Evolutionary conservation across 2,888 invertebrate genomes (phyloP).

Genomic region (Hyposoter didymator): DNA sequence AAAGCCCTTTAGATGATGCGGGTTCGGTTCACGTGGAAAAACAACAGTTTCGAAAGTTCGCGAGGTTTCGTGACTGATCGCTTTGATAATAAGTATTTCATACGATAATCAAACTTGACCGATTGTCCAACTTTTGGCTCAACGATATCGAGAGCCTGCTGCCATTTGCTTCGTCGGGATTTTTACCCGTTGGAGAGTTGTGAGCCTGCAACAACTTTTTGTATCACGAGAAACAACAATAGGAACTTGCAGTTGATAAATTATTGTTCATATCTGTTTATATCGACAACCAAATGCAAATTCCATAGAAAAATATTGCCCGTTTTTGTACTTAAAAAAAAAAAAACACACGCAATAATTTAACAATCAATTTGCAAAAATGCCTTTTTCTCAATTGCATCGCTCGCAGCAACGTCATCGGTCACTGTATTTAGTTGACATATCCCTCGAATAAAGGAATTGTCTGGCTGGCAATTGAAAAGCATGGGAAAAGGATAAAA

Average conservation of each 20-base stretch:
- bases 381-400: background rate
- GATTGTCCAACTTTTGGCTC: background rate
- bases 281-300: background rate
- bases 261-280: background rate
- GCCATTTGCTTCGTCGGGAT: background rate
- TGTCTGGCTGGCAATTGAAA: constrained; percentile 1
- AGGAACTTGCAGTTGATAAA: background rate
- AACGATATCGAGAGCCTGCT: background rate
- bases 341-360: background rate
- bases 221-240: background rate
- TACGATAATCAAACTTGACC: too few relatives aligned
- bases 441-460: background rate
- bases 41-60: too few relatives aligned
- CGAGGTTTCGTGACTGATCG: background rate
- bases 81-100: background rate
- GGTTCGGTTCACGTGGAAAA: too few relatives aligned
- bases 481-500: background rate
- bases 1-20: background rate
- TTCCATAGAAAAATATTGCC: background rate
- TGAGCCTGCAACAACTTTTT: too few relatives aligned
- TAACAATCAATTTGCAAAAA: background rate
- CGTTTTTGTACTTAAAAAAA: background rate
- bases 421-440: background rate
- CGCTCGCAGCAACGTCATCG: background rate
- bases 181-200: background rate